These are phyloP conservation scores for Epinotia ramella DNA, from an alignment of 2,888 invertebrate species.

Conservation along the genomic window DNA sequence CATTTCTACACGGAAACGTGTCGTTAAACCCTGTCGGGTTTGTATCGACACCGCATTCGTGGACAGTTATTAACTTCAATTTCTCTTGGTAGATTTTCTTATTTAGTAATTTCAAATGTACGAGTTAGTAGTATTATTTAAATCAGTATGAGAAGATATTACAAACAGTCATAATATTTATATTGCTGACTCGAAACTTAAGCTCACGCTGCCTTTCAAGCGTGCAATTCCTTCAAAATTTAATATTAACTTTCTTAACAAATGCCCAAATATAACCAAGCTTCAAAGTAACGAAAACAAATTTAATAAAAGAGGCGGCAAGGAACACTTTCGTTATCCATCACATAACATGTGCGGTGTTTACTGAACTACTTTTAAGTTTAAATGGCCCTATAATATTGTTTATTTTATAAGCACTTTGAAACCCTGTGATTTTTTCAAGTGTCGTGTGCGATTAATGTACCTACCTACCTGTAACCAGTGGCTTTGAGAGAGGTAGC, in stretches of 20 bases:
- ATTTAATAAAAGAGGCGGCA: conserved; percentile 37
- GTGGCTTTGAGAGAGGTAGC: too few species aligned
- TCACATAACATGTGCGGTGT: conserved; percentile 56
- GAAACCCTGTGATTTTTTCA: conserved; percentile 22
- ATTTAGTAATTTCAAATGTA: too few species aligned
- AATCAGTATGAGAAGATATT: neutral
- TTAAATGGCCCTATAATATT: conserved; percentile 58
- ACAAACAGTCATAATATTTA: neutral
- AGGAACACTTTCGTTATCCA: conserved; percentile 23
- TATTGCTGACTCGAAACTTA: neutral
- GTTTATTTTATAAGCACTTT: conserved; percentile 50
- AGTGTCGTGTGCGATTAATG: too few species aligned
- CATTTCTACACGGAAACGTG: too few species aligned
- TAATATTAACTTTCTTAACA: conserved; percentile 6
- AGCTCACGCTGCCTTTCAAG: neutral
- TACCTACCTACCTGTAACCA: too few species aligned
- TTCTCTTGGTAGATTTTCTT: too few species aligned
- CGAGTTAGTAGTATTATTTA: neutral
- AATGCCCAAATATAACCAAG: conserved; percentile 21
- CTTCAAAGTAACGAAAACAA: conserved; percentile 33
- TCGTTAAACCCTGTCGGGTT: too few species aligned
- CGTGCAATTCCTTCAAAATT: conserved; percentile 1
- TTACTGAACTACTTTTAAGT: conserved; percentile 50
- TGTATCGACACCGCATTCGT: too few species aligned
- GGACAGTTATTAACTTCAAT: too few species aligned